phyloP scores from a whole-genome alignment of 2,797 vertebrate genomes.

The Coregonus suidteri region DNA sequence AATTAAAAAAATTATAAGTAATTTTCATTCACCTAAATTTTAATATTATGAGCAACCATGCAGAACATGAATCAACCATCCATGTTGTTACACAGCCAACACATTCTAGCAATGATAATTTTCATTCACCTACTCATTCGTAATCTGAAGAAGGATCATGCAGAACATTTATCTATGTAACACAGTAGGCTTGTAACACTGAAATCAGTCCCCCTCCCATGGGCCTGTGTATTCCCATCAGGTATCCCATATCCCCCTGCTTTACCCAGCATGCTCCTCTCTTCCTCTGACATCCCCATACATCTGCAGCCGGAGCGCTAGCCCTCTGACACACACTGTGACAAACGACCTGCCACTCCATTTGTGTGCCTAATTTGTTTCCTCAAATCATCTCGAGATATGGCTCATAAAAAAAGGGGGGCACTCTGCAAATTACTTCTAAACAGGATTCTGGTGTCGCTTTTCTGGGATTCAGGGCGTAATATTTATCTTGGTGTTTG shows the following conservation, averaged over 20 bases:
- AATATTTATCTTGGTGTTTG: constrained; percentile 1
- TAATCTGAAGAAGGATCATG: background rate
- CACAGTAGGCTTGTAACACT: background rate
- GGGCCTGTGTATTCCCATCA: background rate
- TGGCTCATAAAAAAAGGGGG: constrained; percentile 52
- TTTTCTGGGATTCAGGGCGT: constrained; percentile 35
- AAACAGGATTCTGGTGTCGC: constrained; percentile 41
- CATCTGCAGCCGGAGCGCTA: background rate
- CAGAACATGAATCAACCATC: background rate
- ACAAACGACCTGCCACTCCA: constrained; percentile 73
- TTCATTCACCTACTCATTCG: background rate
- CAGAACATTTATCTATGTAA: background rate
- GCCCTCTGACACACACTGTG: constrained; percentile 59
- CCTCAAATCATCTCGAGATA: constrained; percentile 68
- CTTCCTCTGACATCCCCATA: background rate
- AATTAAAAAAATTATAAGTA: background rate
- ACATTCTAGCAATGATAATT: background rate
- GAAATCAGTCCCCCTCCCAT: background rate
- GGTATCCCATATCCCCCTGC: background rate
- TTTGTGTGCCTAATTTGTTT: constrained; percentile 74
- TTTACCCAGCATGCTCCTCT: background rate
- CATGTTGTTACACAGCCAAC: background rate
- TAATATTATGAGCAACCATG: background rate
- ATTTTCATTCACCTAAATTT: background rate
- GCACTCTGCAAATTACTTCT: constrained; percentile 25